Evolutionary conservation across 2,797 vertebrate genomes (phyloP).

Genomic region (Nasua narica): DNA sequence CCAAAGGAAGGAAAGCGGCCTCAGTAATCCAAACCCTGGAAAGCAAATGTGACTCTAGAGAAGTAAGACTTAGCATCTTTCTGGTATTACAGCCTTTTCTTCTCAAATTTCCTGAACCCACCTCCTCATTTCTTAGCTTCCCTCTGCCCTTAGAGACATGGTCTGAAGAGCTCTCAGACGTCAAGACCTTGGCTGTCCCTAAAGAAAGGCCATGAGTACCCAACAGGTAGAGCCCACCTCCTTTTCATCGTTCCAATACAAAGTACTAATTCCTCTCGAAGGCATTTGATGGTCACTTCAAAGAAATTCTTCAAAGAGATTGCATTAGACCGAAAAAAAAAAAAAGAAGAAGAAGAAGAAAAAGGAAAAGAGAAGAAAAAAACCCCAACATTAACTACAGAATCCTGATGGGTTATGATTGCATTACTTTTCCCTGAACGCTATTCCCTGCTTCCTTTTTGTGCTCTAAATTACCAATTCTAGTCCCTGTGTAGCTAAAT

Average conservation of each 20-base stretch:
- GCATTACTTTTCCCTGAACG: constrained; percentile 12
- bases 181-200: not conserved
- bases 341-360: not conserved
- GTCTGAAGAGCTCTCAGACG: not conserved
- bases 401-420: constrained; percentile 16
- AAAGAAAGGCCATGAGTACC: not conserved
- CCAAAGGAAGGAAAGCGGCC: not conserved
- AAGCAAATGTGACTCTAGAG: rapidly evolving
- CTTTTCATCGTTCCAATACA: not conserved
- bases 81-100: no score
- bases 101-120: rapidly evolving
- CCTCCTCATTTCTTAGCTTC: not conserved
- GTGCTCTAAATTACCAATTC: constrained; percentile 58
- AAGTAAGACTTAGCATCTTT: rapidly evolving
- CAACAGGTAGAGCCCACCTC: not conserved
- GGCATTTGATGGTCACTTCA: constrained; percentile 70
- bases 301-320: constrained; percentile 71
- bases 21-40: rapidly evolving
- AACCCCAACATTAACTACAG: not conserved
- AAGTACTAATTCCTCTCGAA: constrained; percentile 6
- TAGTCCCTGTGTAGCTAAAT: constrained; percentile 63
- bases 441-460: not conserved
- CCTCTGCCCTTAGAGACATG: not conserved
- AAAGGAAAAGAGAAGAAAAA: not conserved
- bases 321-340: constrained; percentile 11